A percentile compares a stretch with the other conserved stretches of the same genome.
phyloP scores from a whole-genome alignment of 2,797 vertebrate genomes.

The Sebastes taczanowskii region DNA sequence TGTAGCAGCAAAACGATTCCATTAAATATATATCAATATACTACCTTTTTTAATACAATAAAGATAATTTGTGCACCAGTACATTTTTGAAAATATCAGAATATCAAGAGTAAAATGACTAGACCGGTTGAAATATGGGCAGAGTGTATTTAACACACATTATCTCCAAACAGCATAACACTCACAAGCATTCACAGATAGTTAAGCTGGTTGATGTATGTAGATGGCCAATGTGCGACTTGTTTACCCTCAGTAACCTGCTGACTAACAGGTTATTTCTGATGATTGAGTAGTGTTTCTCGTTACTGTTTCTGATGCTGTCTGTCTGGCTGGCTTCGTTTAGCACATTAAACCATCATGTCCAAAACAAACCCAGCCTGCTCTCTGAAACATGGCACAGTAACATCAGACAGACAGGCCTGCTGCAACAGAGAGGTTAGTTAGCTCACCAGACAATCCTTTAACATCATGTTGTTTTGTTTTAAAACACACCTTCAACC shows the following conservation, averaged over 20 bases:
- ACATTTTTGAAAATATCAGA: background rate
- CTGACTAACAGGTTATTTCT: background rate
- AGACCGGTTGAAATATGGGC: background rate
- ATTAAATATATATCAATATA: background rate
- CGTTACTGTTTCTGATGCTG: background rate
- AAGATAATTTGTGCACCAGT: background rate
- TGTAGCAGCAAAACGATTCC: too few relatives aligned
- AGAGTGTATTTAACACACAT: slow-evolving; percentile 18
- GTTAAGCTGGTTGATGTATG: too few relatives aligned
- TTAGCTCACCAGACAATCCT: background rate
- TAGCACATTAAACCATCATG: slow-evolving; percentile 37
- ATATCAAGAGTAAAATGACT: background rate
- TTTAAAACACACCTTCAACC: background rate
- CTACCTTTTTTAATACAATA: background rate
- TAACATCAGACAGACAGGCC: background rate
- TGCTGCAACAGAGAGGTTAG: background rate
- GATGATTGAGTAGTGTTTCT: background rate
- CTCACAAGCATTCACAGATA: background rate
- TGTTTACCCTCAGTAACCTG: background rate
- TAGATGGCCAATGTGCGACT: background rate
- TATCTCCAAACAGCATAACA: slow-evolving; percentile 29
- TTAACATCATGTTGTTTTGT: background rate
- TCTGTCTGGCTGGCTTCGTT: slow-evolving; percentile 18
- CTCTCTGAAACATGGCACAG: background rate
- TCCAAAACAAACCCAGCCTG: slow-evolving; percentile 55